A percentile compares a stretch with the other conserved stretches of the same genome.
Evolutionary conservation across 2,888 invertebrate species (phyloP).

Genomic region (Catocala sponsa): DNA sequence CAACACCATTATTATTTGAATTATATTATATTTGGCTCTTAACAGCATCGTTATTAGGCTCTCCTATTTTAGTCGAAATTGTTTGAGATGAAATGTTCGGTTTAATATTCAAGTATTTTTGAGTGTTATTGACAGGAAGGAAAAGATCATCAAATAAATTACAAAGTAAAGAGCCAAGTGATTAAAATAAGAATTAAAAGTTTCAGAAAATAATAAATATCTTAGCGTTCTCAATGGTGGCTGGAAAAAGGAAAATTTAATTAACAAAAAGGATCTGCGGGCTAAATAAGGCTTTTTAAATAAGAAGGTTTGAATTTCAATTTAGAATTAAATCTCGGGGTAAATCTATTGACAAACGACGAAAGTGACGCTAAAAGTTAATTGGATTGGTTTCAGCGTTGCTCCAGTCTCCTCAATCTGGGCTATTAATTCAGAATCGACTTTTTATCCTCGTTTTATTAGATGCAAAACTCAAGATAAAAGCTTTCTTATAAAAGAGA

Average conservation of each 20-base stretch:
- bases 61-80: conserved; percentile 23
- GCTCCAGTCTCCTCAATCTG: conserved; percentile 39
- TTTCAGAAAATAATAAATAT: conserved; percentile 11
- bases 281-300: conserved; percentile 23
- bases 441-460: conserved; percentile 49
- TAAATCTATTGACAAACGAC: conserved; percentile 49
- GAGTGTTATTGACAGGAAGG: conserved; percentile 6
- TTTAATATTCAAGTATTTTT: conserved; percentile 28
- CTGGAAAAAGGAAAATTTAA: conserved; percentile 19
- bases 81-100: conserved; percentile 18
- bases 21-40: conserved; percentile 51
- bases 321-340: conserved; percentile 45
- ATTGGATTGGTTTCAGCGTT: conserved; percentile 49
- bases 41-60: conserved; percentile 33
- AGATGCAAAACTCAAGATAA: conserved; percentile 35
- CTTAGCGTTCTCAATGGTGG: not conserved
- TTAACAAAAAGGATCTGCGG: conserved; percentile 23
- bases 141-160: conserved; percentile 1
- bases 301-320: conserved; percentile 40
- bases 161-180: not conserved
- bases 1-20: conserved; percentile 66
- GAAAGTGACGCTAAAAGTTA: conserved; percentile 47
- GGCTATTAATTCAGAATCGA: conserved; percentile 46
- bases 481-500: conserved; percentile 17
- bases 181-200: conserved; percentile 2